phyloP scores from a whole-genome alignment of 2,797 vertebrate species.

The Lacerta viridis region DNA sequence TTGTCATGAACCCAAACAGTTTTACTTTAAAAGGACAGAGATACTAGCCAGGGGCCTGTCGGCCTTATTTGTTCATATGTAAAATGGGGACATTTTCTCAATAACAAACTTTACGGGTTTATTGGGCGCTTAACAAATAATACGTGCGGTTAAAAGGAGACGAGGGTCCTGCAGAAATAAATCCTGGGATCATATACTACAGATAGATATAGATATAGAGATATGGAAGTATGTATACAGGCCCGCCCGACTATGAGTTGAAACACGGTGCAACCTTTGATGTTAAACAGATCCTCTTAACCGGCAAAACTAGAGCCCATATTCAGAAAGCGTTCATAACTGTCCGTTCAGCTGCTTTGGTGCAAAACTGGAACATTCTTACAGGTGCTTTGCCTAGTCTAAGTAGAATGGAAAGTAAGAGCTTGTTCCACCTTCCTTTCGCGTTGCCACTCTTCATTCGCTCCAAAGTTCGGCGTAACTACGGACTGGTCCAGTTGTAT shows the following conservation, averaged over 20 bases:
- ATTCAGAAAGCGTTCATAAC: background rate
- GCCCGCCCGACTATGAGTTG: background rate
- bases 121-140: background rate
- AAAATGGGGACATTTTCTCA: conserved; percentile 21
- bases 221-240: too few relatives aligned
- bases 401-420: background rate
- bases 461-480: background rate
- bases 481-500: background rate
- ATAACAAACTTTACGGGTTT: background rate
- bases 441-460: background rate
- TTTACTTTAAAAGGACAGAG: background rate
- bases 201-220: too few relatives aligned
- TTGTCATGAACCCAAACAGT: background rate
- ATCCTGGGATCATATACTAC: background rate
- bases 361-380: background rate
- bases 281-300: background rate
- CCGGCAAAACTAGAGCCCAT: background rate
- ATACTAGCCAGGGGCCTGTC: too few relatives aligned
- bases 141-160: background rate
- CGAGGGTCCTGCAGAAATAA: background rate
- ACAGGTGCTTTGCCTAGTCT: background rate
- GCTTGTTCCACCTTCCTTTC: too few relatives aligned
- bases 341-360: background rate
- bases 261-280: background rate
- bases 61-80: background rate